Base-by-base conservation (phyloP, 92 coral and sea anemone genomes). In the Nematostella vectensis region DNA sequence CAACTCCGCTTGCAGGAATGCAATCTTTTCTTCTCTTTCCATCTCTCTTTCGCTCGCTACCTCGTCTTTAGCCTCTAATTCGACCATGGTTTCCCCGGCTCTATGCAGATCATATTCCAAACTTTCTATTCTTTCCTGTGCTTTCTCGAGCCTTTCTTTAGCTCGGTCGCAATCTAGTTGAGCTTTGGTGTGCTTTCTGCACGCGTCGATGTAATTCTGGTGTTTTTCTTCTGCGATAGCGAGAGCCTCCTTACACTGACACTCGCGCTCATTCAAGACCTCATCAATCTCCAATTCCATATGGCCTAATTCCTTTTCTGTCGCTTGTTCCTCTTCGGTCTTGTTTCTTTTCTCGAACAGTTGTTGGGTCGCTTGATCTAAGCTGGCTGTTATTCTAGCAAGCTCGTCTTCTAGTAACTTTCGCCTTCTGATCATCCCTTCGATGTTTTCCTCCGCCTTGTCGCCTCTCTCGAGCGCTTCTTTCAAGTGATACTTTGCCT, bases 251-350 rank as follows among this genome's bases (percentile, higher is more conserved):
- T 73, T 63, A 1, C 58, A 71, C 16, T 73, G 29, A 18, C 8
- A 0, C 48, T 78, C 85, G 24, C 49, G 18, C 31, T 64, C 48
- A 36, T 56, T 48, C 1, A 78, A 62, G 16, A 71, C 73, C 6
- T 65, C 80, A 26, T 78, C 85, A 2, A 73, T 78, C 21, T 78
- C 80, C 0, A 71, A 64, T 67, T 78, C 84, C 24, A 69, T 59
- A 25, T 58, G 50, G 19, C 55, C 57, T 23, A 78, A 69, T 27
- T 60, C 75, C 37, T 62, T 71, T 27, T 70, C 85, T 11, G 67
- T 72, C 3, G 50, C 71, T 27, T 53, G 70, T 27, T 78, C 85
- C 1, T 37, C 1, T 29, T 72, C 60, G 6, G 66, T 65, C 36
- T 72, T 78, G 6, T 66, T 63, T 2, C 25, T 20, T 28, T 60